These are phyloP conservation scores for Cephus spinipes DNA, from an alignment of 2,888 invertebrate genomes.

Conservation along the genomic window DNA sequence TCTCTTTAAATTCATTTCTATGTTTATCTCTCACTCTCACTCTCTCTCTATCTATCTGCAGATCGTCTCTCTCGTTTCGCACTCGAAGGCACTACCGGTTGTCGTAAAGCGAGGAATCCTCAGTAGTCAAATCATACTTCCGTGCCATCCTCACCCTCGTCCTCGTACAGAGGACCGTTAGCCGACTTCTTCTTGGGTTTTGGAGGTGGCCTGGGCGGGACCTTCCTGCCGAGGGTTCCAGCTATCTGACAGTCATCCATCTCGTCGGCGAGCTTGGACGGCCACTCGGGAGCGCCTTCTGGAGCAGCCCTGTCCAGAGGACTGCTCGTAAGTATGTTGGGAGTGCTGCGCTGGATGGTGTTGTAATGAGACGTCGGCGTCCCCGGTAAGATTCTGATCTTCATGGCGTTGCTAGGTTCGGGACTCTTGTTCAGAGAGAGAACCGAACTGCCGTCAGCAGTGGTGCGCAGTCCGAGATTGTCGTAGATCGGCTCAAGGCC, in stretches of 20 bases:
- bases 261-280: constrained; percentile 70
- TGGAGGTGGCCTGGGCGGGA: constrained; percentile 86
- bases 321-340: constrained; percentile 47
- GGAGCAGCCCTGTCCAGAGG: constrained; percentile 61
- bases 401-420: constrained; percentile 72
- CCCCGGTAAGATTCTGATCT: constrained; percentile 75
- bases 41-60: not conserved
- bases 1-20: not conserved
- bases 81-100: constrained; percentile 59
- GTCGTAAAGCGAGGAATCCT: constrained; percentile 59
- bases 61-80: not conserved
- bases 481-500: constrained; percentile 86
- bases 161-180: constrained; percentile 84
- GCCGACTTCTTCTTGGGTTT: constrained; percentile 80
- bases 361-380: constrained; percentile 68
- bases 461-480: constrained; percentile 85
- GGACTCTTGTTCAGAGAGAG: constrained; percentile 82
- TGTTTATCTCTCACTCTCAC: not conserved
- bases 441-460: constrained; percentile 87
- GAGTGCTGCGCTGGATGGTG: constrained; percentile 53
- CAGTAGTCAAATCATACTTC: constrained; percentile 75
- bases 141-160: constrained; percentile 90
- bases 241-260: constrained; percentile 70
- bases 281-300: constrained; percentile 67
- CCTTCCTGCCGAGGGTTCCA: constrained; percentile 73